Evolutionary conservation across 64 coral and sea anemone genomes (phyloP).

Genomic region (Porites australiensis): DNA sequence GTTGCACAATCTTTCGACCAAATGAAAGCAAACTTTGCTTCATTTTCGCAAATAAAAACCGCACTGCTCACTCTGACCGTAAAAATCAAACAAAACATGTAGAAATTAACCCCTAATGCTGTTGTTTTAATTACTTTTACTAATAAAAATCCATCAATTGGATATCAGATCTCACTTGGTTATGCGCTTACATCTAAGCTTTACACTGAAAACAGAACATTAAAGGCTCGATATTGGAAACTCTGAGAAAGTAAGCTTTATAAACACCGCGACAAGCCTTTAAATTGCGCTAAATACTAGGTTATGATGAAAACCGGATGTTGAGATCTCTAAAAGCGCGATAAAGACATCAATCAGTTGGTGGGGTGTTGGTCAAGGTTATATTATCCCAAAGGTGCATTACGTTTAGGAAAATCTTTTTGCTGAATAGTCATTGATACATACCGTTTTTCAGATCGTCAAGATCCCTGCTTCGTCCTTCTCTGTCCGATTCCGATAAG

Average conservation of each 20-base stretch:
- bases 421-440: background rate
- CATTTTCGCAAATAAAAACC: background rate
- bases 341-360: background rate
- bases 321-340: background rate
- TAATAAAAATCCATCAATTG: no score
- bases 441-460: conserved; percentile 44
- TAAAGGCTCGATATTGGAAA: background rate
- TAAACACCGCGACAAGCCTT: background rate
- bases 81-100: no score
- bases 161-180: background rate
- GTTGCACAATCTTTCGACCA: no score
- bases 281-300: conserved; percentile 1
- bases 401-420: background rate
- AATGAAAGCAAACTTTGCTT: no score
- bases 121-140: no score
- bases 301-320: background rate
- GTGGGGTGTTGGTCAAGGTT: background rate
- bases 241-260: background rate
- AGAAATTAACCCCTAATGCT: no score
- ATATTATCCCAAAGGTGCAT: background rate
- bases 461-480: background rate
- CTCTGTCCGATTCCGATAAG: background rate
- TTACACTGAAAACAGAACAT: background rate
- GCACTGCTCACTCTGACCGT: background rate
- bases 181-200: background rate